Conservation (phyloP, 2,113 vertebrate species). For the Aspidoscelis tigris region DNA sequence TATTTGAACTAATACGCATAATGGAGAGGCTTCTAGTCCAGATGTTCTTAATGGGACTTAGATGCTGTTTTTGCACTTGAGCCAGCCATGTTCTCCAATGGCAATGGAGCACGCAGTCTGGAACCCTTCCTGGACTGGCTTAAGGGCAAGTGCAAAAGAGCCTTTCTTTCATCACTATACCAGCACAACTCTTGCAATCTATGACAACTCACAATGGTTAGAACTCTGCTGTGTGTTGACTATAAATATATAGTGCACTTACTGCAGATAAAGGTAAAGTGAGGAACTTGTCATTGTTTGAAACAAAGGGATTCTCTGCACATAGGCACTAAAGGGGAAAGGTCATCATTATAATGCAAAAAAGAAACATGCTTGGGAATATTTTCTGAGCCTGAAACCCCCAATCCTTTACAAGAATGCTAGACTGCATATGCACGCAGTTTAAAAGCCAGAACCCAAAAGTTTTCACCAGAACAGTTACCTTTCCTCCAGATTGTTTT, state of each 20-base stretch:
- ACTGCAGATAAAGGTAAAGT: neutral
- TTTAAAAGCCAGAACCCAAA: neutral
- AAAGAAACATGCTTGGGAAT: neutral
- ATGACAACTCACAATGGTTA: too few species aligned
- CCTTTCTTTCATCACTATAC: too few species aligned
- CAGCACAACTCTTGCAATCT: too few species aligned
- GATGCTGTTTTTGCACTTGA: too few species aligned
- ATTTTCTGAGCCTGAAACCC: neutral
- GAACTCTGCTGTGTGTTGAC: too few species aligned
- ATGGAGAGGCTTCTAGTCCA: too few species aligned
- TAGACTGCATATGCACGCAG: neutral
- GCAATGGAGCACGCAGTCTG: too few species aligned
- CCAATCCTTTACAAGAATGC: neutral
- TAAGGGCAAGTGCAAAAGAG: too few species aligned
- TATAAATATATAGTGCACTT: neutral
- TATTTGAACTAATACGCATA: too few species aligned
- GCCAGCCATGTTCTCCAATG: too few species aligned
- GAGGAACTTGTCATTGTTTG: neutral
- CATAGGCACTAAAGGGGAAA: neutral
- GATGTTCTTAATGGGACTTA: too few species aligned
- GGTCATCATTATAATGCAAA: neutral
- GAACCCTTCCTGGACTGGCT: too few species aligned
- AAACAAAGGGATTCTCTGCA: neutral
- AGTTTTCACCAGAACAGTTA: slow-evolving; percentile 55
- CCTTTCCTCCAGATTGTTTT: slow-evolving; percentile 92